Evolutionary conservation across 2,113 vertebrate genomes (phyloP).

Genomic region (Calidris pygmaea): DNA sequence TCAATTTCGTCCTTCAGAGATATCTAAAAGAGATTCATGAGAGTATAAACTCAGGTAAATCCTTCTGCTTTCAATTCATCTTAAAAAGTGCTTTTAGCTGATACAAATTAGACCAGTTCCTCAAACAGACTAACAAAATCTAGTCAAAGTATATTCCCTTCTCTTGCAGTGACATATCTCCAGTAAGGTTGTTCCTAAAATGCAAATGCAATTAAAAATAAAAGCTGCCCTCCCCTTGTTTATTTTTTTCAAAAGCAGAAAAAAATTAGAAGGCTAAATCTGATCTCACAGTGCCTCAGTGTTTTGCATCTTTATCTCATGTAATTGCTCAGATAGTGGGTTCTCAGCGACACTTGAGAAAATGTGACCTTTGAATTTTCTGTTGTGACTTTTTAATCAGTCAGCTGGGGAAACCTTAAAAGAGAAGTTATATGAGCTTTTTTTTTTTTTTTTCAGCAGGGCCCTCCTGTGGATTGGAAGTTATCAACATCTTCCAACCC

Average conservation of each 20-base stretch:
- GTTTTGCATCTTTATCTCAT: constrained; percentile 22
- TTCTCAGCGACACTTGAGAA: not conserved
- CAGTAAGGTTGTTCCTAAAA: not conserved
- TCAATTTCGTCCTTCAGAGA: not conserved
- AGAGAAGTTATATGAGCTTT: not conserved
- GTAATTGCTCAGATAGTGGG: not conserved
- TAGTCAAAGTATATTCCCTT: not conserved
- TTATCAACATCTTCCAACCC: constrained; percentile 13
- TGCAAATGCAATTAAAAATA: not conserved
- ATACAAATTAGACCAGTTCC: not conserved
- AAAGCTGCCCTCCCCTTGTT: not conserved
- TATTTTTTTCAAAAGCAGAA: not conserved
- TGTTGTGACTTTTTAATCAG: constrained; percentile 37
- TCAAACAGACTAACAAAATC: not conserved
- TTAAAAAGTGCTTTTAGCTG: not conserved
- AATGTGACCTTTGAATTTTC: constrained; percentile 55
- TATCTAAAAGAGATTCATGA: not conserved
- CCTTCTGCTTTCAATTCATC: not conserved
- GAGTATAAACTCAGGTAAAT: not conserved
- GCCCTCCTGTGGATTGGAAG: not conserved
- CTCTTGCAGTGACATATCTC: not conserved
- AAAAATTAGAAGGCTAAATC: not conserved
- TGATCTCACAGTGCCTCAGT: not conserved
- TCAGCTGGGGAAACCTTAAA: constrained; percentile 5
- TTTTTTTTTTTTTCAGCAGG: not conserved